phyloP scores from a whole-genome alignment of 2,888 invertebrate species.

The Sepioteuthis lessoniana region DNA sequence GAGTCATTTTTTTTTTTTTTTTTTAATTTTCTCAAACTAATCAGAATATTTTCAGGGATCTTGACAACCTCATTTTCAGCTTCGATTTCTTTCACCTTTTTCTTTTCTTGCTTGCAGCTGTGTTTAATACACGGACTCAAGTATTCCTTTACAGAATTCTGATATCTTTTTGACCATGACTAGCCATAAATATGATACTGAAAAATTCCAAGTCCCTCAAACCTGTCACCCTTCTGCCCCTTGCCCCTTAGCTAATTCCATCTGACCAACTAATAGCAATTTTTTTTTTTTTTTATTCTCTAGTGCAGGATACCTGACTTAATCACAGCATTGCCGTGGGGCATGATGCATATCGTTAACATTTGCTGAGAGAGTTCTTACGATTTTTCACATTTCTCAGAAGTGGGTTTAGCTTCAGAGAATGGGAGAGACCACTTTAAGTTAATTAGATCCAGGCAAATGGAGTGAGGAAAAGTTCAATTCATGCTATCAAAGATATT shows the following conservation, averaged over 20 bases:
- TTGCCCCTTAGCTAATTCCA: background rate
- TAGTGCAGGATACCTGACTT: background rate
- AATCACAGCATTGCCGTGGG: conserved; percentile 16
- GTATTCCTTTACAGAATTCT: background rate
- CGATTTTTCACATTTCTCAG: background rate
- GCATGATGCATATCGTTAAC: background rate
- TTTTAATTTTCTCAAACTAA: background rate
- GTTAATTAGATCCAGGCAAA: conserved; percentile 9
- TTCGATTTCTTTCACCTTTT: background rate
- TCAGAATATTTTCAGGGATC: background rate
- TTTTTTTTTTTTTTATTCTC: background rate
- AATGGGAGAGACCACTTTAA: background rate
- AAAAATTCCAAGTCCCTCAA: background rate
- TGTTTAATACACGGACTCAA: background rate
- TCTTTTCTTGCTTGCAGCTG: background rate
- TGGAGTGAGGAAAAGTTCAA: background rate
- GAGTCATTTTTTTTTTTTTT: background rate
- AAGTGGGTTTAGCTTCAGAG: background rate
- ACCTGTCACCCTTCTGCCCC: background rate
- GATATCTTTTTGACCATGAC: background rate
- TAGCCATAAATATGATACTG: conserved; percentile 8
- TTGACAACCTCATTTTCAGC: background rate
- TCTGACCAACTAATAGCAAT: background rate
- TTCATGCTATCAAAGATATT: background rate
- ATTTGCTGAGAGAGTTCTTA: background rate